A percentile compares a stretch with the other conserved stretches of the same genome.
These are phyloP conservation scores for Stigmatopora argus DNA, from an alignment of 2,113 vertebrate genomes.

Conservation along the genomic window DNA sequence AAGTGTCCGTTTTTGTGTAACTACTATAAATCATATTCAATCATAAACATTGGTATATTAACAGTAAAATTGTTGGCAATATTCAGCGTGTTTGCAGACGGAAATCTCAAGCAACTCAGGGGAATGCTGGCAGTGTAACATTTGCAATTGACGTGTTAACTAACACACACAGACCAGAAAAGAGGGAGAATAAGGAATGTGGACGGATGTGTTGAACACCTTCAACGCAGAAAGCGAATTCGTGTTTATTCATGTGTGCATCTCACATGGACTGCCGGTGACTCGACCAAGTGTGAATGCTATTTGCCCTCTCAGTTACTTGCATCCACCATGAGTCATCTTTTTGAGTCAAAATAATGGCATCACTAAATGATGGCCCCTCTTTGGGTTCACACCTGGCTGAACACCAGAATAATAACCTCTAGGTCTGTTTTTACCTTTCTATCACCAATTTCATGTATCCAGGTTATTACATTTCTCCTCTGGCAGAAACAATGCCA, in stretches of 20 bases:
- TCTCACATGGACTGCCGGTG: conserved; percentile 37
- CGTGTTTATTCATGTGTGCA: conserved; percentile 32
- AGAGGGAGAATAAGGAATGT: background rate
- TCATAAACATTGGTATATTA: too few relatives aligned
- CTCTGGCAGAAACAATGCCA: background rate
- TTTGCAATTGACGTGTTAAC: too few relatives aligned
- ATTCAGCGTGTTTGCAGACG: too few relatives aligned
- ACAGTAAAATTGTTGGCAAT: too few relatives aligned
- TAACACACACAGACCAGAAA: conserved; percentile 17
- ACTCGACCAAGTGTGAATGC: conserved; percentile 44
- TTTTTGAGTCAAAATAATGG: conserved; percentile 31
- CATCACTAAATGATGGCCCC: conserved; percentile 26
- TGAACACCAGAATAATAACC: conserved; percentile 38
- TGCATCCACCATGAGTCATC: conserved; percentile 46
- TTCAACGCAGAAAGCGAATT: conserved; percentile 44
- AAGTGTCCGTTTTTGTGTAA: too few relatives aligned
- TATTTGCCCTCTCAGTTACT: conserved; percentile 38
- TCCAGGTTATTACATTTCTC: background rate
- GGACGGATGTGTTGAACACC: conserved; percentile 31
- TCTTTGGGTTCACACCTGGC: conserved; percentile 26
- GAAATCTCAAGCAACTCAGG: too few relatives aligned
- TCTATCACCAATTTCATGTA: conserved; percentile 11
- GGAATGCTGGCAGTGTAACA: too few relatives aligned
- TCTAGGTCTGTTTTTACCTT: conserved; percentile 5
- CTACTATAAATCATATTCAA: too few relatives aligned